These are phyloP conservation scores for Conus betulinus DNA, from an alignment of 1,140 invertebrate genomes.

Conservation along the genomic window DNA sequence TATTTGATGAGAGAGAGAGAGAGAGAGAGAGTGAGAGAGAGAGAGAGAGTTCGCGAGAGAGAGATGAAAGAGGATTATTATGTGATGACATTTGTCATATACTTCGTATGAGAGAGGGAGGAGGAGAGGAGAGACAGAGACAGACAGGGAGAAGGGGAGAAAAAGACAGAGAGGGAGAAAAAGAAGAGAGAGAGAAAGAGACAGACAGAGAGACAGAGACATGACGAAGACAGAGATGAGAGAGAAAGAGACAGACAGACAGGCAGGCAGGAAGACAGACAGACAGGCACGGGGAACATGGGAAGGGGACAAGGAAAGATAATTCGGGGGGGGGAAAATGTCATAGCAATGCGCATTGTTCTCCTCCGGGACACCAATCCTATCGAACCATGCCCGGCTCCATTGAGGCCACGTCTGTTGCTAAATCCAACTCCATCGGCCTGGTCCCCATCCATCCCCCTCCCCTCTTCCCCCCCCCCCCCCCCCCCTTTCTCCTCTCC, in stretches of 20 bases:
- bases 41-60: neutral
- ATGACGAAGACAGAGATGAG: neutral
- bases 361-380: too few species aligned
- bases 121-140: neutral
- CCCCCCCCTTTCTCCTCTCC: neutral
- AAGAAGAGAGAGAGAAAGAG: neutral
- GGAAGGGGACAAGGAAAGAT: too few species aligned
- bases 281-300: neutral
- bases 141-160: too few species aligned
- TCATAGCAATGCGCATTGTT: too few species aligned
- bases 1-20: neutral
- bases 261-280: neutral
- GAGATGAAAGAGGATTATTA: neutral
- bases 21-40: neutral
- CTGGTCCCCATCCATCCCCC: neutral
- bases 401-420: neutral
- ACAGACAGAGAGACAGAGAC: too few species aligned
- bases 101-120: neutral
- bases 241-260: too few species aligned
- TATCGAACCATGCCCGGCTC: too few species aligned
- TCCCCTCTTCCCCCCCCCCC: neutral
- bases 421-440: neutral
- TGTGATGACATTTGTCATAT: too few species aligned
- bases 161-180: neutral
- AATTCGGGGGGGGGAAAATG: too few species aligned